Evolutionary conservation across 2,888 invertebrate species (phyloP).

Genomic region (Epirrita christyi): DNA sequence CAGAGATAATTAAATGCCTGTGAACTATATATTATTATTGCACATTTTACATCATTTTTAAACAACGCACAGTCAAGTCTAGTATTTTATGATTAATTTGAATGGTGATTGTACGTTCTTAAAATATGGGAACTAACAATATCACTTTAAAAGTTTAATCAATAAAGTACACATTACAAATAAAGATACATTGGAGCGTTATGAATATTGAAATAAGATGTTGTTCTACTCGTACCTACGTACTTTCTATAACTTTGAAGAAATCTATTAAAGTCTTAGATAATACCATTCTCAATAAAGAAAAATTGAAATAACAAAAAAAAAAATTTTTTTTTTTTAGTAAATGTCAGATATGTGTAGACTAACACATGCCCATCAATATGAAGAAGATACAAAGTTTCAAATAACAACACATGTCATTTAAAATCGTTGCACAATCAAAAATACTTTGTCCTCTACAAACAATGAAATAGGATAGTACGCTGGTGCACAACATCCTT

Average conservation of each 20-base stretch:
- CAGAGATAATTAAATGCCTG: background rate
- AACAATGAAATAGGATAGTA: conserved; percentile 21
- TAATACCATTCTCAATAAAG: background rate
- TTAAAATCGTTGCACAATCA: background rate
- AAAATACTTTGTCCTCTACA: conserved; percentile 17
- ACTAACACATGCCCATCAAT: no score
- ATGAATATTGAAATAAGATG: background rate
- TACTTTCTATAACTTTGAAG: background rate
- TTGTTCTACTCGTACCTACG: background rate
- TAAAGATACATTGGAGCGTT: no score
- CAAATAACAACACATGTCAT: no score
- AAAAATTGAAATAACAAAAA: background rate
- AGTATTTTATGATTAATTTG: background rate
- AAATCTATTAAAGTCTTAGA: background rate
- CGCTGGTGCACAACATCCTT: conserved; percentile 42
- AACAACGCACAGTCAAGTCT: background rate
- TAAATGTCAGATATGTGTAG: no score
- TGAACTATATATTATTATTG: background rate
- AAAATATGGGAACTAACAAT: no score
- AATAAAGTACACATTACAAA: no score
- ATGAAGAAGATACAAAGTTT: no score
- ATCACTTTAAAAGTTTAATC: no score
- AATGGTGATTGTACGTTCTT: no score
- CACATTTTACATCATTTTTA: background rate
- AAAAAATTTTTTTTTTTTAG: no score